phyloP scores from a whole-genome alignment of 2,888 invertebrate genomes.

The Agrochola lychnidis region DNA sequence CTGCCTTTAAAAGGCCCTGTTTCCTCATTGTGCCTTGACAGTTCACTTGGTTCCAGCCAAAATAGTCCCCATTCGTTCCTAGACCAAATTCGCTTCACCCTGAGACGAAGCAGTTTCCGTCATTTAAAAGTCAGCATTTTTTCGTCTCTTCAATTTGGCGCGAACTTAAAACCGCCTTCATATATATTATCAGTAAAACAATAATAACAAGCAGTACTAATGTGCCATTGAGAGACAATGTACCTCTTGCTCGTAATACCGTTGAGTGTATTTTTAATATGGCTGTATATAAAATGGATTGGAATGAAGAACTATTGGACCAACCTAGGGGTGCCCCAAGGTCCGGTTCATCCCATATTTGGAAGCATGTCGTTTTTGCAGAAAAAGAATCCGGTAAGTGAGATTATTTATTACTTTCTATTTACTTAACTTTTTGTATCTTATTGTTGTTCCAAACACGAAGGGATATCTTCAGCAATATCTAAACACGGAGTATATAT shows the following conservation, averaged over 20 bases:
- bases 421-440: no score
- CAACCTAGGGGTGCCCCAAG: constrained; percentile 62
- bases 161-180: neutral
- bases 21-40: neutral
- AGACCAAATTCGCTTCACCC: neutral
- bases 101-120: no score
- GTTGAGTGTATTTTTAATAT: constrained; percentile 23
- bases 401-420: neutral
- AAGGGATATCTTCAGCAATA: no score
- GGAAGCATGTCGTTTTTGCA: constrained; percentile 74
- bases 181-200: constrained; percentile 27
- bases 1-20: neutral
- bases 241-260: constrained; percentile 29
- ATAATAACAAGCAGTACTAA: neutral
- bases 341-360: constrained; percentile 66
- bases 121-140: neutral
- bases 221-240: constrained; percentile 30
- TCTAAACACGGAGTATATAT: no score
- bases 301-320: constrained; percentile 65
- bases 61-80: neutral
- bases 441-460: no score
- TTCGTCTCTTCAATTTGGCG: neutral
- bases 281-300: constrained; percentile 59
- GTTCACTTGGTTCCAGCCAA: neutral
- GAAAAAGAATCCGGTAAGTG: constrained; percentile 72